phyloP scores from a whole-genome alignment of 1,140 invertebrate species.

The Brachionus sp. region DNA sequence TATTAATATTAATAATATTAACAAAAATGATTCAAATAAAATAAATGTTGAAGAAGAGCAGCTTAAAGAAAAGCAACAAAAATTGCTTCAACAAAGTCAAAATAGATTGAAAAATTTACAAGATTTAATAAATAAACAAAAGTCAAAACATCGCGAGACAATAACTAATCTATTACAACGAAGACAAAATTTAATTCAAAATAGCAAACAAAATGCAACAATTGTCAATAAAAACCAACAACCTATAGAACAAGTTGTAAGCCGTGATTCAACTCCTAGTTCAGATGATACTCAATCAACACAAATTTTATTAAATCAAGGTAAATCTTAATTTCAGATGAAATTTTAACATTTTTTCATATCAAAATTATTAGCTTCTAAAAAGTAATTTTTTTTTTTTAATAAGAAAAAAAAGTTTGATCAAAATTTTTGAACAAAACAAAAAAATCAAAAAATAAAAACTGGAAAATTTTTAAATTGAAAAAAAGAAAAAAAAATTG shows the following conservation, averaged over 20 bases:
- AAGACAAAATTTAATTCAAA: constrained; percentile 3
- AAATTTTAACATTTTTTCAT: too few species aligned
- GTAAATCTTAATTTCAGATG: too few species aligned
- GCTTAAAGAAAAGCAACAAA: neutral
- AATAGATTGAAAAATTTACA: constrained; percentile 11
- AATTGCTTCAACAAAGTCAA: neutral
- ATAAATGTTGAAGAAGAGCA: too few species aligned
- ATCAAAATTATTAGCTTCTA: too few species aligned
- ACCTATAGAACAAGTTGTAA: neutral
- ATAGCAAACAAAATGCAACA: neutral
- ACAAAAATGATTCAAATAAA: too few species aligned
- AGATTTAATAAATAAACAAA: neutral
- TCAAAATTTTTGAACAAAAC: too few species aligned
- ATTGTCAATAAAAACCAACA: neutral
- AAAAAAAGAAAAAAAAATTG: too few species aligned
- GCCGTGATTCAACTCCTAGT: too few species aligned
- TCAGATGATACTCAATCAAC: neutral
- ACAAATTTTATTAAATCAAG: neutral
- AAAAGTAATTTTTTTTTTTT: too few species aligned
- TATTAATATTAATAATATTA: neutral
- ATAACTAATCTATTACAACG: constrained; percentile 8
- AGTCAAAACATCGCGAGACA: neutral
- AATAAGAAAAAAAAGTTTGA: too few species aligned
- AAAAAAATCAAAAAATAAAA: too few species aligned
- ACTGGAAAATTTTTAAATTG: too few species aligned